These are phyloP conservation scores for Percina caprodes DNA, from an alignment of 2,113 vertebrate species.

Conservation along the genomic window DNA sequence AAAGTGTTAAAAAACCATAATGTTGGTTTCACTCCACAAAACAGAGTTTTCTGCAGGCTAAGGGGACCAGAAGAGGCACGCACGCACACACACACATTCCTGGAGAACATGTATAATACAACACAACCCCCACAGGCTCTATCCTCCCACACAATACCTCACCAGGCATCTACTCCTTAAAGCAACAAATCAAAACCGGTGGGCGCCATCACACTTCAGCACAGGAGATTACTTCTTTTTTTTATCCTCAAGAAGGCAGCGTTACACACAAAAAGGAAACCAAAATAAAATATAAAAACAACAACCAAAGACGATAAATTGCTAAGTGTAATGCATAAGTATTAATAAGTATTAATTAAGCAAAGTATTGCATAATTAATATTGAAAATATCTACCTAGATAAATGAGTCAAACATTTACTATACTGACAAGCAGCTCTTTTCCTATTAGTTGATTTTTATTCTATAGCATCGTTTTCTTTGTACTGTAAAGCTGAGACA, in stretches of 20 bases:
- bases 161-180: conserved; percentile 73
- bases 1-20: conserved; percentile 50
- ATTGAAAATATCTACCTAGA: background rate
- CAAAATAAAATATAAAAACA: background rate
- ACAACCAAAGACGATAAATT: conserved; percentile 13
- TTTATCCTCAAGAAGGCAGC: conserved; percentile 39
- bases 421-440: background rate
- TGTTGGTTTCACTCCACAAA: conserved; percentile 39
- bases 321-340: conserved; percentile 19
- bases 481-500: background rate
- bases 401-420: background rate
- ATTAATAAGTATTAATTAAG: too few relatives aligned
- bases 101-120: conserved; percentile 70
- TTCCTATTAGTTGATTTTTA: background rate
- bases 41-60: conserved; percentile 51
- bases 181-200: conserved; percentile 76
- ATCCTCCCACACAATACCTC: conserved; percentile 77
- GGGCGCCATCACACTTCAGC: conserved; percentile 72
- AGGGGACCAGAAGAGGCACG: conserved; percentile 42
- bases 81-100: conserved; percentile 50
- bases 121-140: conserved; percentile 71
- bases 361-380: background rate
- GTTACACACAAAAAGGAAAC: conserved; percentile 45
- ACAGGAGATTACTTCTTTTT: conserved; percentile 57
- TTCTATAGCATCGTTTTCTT: background rate